Percentiles rank a stretch among this genome's conserved stretches.
These are phyloP conservation scores for Antheraea pernyi DNA, from an alignment of 1,140 invertebrate genomes.

Conservation along the genomic window DNA sequence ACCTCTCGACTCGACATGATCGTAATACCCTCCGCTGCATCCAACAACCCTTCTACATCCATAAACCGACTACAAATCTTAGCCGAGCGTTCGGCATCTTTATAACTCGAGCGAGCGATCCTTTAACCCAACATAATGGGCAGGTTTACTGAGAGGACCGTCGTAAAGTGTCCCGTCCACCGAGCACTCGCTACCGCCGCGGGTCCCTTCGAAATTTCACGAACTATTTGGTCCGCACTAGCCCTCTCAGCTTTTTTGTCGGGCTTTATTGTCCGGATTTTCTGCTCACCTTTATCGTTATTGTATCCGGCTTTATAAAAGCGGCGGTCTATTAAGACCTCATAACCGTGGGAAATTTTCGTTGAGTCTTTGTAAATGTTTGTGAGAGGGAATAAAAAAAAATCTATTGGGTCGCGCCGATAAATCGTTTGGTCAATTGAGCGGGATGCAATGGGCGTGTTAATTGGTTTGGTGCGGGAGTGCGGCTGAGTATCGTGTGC, in stretches of 20 bases:
- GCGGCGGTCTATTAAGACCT: slow-evolving; percentile 70
- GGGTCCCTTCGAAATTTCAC: slow-evolving; percentile 74
- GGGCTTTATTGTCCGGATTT: slow-evolving; percentile 77
- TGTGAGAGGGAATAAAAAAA: slow-evolving; percentile 9
- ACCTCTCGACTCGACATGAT: slow-evolving; percentile 71
- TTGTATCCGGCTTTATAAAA: slow-evolving; percentile 76
- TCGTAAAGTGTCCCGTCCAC: slow-evolving; percentile 70
- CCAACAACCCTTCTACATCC: slow-evolving; percentile 74
- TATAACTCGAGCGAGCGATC: slow-evolving; percentile 72
- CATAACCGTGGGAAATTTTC: slow-evolving; percentile 75
- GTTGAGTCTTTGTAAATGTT: slow-evolving; percentile 23
- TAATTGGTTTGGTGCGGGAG: slow-evolving; percentile 66
- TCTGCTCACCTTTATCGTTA: slow-evolving; percentile 77
- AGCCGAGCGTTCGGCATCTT: slow-evolving; percentile 66
- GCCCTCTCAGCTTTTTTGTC: slow-evolving; percentile 74
- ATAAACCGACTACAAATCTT: slow-evolving; percentile 77
- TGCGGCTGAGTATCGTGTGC: slow-evolving; percentile 43
- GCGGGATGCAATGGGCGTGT: slow-evolving; percentile 68
- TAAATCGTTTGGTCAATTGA: slow-evolving; percentile 66
- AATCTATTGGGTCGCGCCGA: slow-evolving; percentile 34
- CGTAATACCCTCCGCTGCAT: slow-evolving; percentile 66
- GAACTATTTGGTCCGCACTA: slow-evolving; percentile 75
- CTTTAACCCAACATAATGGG: slow-evolving; percentile 76
- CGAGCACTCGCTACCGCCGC: slow-evolving; percentile 26
- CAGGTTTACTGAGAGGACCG: slow-evolving; percentile 73